Percentiles rank a stretch among this genome's conserved stretches.
Evolutionary conservation across 2,113 vertebrate genomes (phyloP).

Genomic region (Ascaphus truei): DNA sequence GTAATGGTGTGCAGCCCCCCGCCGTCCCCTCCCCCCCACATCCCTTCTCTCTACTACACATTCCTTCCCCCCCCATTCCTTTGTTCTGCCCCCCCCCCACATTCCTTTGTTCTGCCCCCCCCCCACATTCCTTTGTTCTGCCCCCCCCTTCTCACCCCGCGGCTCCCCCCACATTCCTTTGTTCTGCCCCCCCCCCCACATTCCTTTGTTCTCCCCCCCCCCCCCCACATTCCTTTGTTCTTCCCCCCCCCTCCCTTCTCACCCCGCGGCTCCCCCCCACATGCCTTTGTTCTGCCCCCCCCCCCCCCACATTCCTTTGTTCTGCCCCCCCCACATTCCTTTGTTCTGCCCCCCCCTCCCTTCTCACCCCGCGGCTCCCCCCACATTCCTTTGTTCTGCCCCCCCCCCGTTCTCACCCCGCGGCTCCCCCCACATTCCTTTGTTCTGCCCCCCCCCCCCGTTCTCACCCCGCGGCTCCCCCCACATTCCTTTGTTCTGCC

Average conservation of each 20-base stretch:
- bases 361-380: background rate
- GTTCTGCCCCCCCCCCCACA: background rate
- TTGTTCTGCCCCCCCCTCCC: no score
- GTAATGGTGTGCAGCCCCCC: conserved; percentile 47
- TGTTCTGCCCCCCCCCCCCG: no score
- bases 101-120: fast-evolving
- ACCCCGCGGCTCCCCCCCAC: background rate
- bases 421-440: conserved; percentile 44
- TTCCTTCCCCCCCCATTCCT: background rate
- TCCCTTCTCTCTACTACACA: background rate
- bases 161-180: no score
- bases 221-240: no score
- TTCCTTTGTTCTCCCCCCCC: background rate
- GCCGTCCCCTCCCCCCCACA: background rate
- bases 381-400: no score
- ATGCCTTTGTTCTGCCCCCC: no score
- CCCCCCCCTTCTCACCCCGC: no score
- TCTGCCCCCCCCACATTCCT: background rate
- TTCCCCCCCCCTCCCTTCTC: background rate
- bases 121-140: fast-evolving
- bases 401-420: background rate
- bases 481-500: conserved; percentile 15
- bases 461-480: background rate
- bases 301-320: background rate
- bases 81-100: fast-evolving